phyloP scores from a whole-genome alignment of 2,888 invertebrate species.

The Glyphotaelius pellucidus region DNA sequence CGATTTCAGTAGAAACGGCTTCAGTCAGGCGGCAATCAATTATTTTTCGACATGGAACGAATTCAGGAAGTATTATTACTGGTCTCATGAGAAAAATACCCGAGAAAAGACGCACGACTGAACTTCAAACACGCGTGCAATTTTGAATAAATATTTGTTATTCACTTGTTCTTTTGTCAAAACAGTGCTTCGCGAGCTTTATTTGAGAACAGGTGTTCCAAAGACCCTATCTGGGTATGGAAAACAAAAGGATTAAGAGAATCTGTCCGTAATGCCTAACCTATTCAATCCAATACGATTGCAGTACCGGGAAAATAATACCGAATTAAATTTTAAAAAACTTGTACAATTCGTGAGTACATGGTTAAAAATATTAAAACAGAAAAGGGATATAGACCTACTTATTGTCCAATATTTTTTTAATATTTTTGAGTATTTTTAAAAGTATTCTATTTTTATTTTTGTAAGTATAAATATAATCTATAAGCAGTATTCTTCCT shows the following conservation, averaged over 20 bases:
- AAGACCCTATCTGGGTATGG: slow-evolving; percentile 37
- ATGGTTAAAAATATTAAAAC: no score
- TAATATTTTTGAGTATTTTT: no score
- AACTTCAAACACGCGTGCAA: not conserved
- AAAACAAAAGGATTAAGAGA: slow-evolving; percentile 51
- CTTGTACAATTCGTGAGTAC: no score
- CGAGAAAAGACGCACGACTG: not conserved
- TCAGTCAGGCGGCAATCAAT: not conserved
- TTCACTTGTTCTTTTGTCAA: not conserved
- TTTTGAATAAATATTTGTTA: slow-evolving; percentile 5
- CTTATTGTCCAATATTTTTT: no score
- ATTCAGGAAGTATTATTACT: not conserved
- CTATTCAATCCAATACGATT: not conserved
- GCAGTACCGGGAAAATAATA: not conserved
- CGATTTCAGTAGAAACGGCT: no score
- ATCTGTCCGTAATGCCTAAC: slow-evolving; percentile 8
- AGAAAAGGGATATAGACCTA: no score
- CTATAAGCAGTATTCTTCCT: no score
- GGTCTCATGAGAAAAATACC: not conserved
- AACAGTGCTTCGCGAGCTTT: slow-evolving; percentile 14
- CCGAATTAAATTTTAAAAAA: not conserved
- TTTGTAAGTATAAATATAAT: no score
- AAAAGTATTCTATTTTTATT: no score
- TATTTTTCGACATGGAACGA: not conserved
- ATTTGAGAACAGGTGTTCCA: slow-evolving; percentile 33